Base-by-base conservation (phyloP, 2,113 vertebrate species). In the Telmatochromis sp. region DNA sequence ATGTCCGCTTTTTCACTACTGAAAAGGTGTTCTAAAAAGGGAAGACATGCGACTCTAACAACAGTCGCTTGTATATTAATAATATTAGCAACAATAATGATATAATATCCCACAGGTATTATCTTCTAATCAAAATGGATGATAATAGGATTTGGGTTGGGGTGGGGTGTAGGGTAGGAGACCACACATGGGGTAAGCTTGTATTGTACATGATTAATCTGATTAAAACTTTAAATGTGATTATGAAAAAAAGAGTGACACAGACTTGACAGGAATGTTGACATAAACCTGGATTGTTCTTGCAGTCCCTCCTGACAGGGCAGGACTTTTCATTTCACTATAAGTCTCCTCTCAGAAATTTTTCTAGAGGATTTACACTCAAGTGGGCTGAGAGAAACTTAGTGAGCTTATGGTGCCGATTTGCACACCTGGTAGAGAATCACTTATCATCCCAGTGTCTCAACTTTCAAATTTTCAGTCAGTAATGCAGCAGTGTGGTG, bases 101-200 rank as follows among this genome's bases (percentile, higher is more conserved):
- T 95, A 88, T 89, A 94, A 95, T 96, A 95, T 96, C 95, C 94
- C 95, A 96, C 95, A 94, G 94, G 95, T 94, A 95, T 96, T 96
- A 96, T 93, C 92, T 93, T 86, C 90, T 95, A 93, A 94, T 95
- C 93, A 94, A 95, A 95, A 95, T 90, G 90, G 88, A 87, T 94
- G 93, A 93, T 96, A 95, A 96, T 94, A 94, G 91, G 95, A 95
- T 96, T 95, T 94, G 81, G 82, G 89, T 82, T 63, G 88, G 82
- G 84, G 87, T 88, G 33, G 63, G 63, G 19, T 21, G 35, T 78
- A 82, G 84, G 84, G 70, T 84, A 89, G 90, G 88, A 95, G 96
- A 96, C 96, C 96, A 96, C 96, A 96, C 96, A 95, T 95, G 93
- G 86, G 90, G 89, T 95, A 95, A 95, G 89, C 94, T 87, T 85